Evolutionary conservation across 2,888 invertebrate species (phyloP).

Genomic region (Dexiosoma caninum): DNA sequence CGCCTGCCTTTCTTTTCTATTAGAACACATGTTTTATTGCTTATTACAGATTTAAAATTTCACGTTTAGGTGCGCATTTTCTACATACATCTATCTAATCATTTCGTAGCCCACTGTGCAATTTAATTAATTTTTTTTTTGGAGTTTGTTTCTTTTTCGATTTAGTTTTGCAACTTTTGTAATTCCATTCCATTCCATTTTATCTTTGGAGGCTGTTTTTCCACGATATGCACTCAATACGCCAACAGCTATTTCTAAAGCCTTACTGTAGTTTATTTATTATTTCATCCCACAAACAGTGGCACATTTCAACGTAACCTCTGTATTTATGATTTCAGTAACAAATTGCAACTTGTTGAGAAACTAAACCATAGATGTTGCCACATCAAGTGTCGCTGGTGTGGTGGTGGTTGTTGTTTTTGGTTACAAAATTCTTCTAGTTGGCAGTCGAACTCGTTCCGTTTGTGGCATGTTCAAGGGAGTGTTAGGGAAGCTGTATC

Average conservation of each 20-base stretch:
- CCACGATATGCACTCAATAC: background rate
- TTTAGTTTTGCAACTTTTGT: background rate
- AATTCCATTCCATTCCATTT: slow-evolving; percentile 5
- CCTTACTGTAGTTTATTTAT: background rate
- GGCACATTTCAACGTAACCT: slow-evolving; percentile 11
- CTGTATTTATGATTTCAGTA: background rate
- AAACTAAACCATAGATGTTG: slow-evolving; percentile 6
- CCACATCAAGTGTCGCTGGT: slow-evolving; percentile 1
- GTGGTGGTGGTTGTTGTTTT: background rate
- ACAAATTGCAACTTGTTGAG: slow-evolving; percentile 16
- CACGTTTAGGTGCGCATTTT: too few relatives aligned
- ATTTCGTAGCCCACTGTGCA: too few relatives aligned
- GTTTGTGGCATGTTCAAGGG: slow-evolving; percentile 7
- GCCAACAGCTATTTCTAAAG: background rate
- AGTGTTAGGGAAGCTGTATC: background rate
- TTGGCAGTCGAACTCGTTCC: slow-evolving; percentile 21
- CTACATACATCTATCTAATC: too few relatives aligned
- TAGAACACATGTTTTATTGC: too few relatives aligned
- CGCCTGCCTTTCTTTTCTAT: too few relatives aligned
- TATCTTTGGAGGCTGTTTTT: background rate
- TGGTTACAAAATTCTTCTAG: slow-evolving; percentile 14
- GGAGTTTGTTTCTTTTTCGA: background rate
- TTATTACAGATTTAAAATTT: too few relatives aligned
- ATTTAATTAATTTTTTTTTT: background rate
- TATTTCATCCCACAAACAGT: slow-evolving; percentile 4